Base-by-base conservation (phyloP, 2,113 vertebrate genomes). In the Pica pica region DNA sequence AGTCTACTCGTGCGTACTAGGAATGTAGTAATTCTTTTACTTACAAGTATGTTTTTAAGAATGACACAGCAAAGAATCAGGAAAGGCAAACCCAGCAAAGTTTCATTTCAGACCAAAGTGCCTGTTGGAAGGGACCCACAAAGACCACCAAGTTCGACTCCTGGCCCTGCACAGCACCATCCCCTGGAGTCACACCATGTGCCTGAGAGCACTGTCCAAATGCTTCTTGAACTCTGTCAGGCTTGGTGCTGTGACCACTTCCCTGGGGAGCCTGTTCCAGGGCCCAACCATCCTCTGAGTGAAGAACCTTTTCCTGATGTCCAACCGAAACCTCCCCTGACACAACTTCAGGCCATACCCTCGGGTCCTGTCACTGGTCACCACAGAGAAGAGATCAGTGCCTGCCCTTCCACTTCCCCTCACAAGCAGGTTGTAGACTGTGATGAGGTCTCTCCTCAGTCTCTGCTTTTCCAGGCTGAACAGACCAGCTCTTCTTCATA, bases 341-440 rank as follows among this genome's bases (percentile, higher is more conserved):
- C 37, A 15, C 31, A 50, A 5, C 14, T 31, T 50, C 33, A 37
- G 7, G 7, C 21, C 11, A 18, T 52, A 68, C 21, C 44, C 11
- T 76, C 9, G 2, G 21, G 31, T 27, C 1, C 0, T 50, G 35
- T 26, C 52, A 21, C 52, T 50, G 35, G 4, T 50, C 31, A 42
- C 26, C 44, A 50, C 3, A 44, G 23, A 37, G n/a, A 21, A 37
- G 46, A 21, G 53, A 67, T 50, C 37, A 50, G 6, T 42, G 9
- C 12, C 26, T 59, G 9, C 9, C 27, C 9, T 8, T 0, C 3
- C 11, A 10, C 35, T 31, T 52, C 37, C 42, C 26, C 7, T 7
- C 24, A 33, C 33, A n/a, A 30, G 15, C 17, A 74, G n/a, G 6
- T 3, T 68, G 61, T 31, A 31, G 35, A 12, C 13, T 44, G 18